Evolutionary conservation across 2,888 invertebrate genomes (phyloP), one percentile per base, ranked within the genome.

Genomic region (Rhaphigaster nebulosa): DNA sequence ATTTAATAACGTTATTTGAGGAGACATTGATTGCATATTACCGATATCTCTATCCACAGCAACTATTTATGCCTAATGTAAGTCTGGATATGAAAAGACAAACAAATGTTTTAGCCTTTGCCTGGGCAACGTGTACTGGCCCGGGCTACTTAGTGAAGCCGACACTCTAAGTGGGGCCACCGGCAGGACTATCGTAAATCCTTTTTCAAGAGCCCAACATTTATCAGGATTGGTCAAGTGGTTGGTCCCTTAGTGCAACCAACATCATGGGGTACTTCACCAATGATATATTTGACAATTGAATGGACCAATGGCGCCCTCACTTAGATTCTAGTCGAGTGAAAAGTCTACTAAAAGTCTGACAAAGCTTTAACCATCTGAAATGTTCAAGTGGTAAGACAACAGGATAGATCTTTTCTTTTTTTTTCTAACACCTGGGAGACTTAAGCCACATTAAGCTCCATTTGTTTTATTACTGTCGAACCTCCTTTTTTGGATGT

Each of bases 201-300:
- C 84, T 45, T 45, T 38, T 45, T 84, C 84, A 84, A 84, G 84
- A 15, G 84, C 45, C 45, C 12, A 45, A 15, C 84, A 41, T 45
- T 45, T 84, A 45, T 84, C 84, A 45, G 45, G 84, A 41, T 84
- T 70, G 70, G 70, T 84, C 84, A 84, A 84, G 84, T 84, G 84
- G 34, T 70, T 70, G 70, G 70, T 70, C 34, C 70, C 23, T 70
- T 70, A 70, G 70, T 70, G 70, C 34, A 70, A 70, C 70, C 34
- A 70, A 34, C 70, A 70, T 70, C 70, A 70, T 34, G 70, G 70
- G 70, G 18, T 70, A 70, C 70, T 70, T 70, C 34, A 70, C 70
- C 29, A 70, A 70, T 70, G 70, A 70, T 70, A 70, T 70, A 70
- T 70, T 70, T 34, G 70, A 70, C 70, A 70, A 70, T 70, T 70